Evolutionary conservation across 2,113 vertebrate genomes (phyloP).

Genomic region (human (Homo sapiens)): GRCh38 chr11:20937501-20938000

Average conservation of each 20-base stretch:
- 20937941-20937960: neutral
- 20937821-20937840: constrained; percentile 91
- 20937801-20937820: constrained; percentile 91
- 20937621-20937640: neutral
- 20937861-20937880: constrained; percentile 80
- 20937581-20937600: neutral
- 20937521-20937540: constrained; percentile 31
- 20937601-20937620: neutral
- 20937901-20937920: neutral
- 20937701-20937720: neutral
- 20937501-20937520: neutral
- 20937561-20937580: neutral
- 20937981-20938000: neutral
- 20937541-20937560: neutral
- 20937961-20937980: neutral
- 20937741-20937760: constrained; percentile 16
- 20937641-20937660: neutral
- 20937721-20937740: neutral
- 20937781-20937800: constrained; percentile 93
- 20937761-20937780: constrained; percentile 63
- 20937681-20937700: neutral
- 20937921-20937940: neutral
- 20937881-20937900: neutral
- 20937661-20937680: neutral
- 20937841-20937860: constrained; percentile 94